A percentile compares a stretch with the other conserved stretches of the same genome.
phyloP scores from a whole-genome alignment of 2,797 vertebrate species.

The Girardinus metallicus region DNA sequence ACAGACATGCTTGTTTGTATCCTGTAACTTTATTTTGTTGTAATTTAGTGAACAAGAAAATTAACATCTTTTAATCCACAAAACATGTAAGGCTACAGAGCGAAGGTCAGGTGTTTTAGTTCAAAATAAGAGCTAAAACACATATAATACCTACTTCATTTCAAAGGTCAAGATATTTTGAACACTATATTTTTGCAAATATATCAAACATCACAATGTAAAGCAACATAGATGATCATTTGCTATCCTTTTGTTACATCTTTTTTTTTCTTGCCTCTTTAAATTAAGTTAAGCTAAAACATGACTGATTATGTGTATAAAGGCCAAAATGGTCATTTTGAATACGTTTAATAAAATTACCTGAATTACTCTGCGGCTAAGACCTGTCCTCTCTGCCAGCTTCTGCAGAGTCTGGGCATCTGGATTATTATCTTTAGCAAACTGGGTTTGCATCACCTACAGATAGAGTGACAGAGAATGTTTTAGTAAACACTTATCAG shows the following conservation, averaged over 20 bases:
- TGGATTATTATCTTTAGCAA: constrained; percentile 95
- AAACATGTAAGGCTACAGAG: neutral
- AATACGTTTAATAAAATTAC: constrained; percentile 30
- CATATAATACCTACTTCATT: neutral
- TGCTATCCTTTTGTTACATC: neutral
- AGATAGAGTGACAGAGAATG: constrained; percentile 17
- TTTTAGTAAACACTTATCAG: neutral
- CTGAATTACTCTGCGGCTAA: constrained; percentile 93
- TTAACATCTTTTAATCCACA: neutral
- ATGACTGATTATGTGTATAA: neutral
- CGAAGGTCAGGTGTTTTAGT: neutral
- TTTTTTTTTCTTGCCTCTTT: neutral
- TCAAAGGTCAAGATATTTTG: neutral
- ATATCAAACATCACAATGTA: neutral
- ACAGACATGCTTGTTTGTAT: neutral
- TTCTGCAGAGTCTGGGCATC: constrained; percentile 94
- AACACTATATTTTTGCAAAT: neutral
- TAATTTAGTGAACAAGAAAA: neutral
- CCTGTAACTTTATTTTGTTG: neutral
- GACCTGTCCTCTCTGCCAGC: constrained; percentile 91
- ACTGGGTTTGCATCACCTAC: constrained; percentile 94
- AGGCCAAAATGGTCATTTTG: neutral
- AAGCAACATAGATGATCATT: neutral
- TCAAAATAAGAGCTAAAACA: neutral
- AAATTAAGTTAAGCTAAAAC: neutral